Evolutionary conservation across 53 echinoderm and acorn worm species (phyloP).

Genomic region (Apostichopus leukothele): DNA sequence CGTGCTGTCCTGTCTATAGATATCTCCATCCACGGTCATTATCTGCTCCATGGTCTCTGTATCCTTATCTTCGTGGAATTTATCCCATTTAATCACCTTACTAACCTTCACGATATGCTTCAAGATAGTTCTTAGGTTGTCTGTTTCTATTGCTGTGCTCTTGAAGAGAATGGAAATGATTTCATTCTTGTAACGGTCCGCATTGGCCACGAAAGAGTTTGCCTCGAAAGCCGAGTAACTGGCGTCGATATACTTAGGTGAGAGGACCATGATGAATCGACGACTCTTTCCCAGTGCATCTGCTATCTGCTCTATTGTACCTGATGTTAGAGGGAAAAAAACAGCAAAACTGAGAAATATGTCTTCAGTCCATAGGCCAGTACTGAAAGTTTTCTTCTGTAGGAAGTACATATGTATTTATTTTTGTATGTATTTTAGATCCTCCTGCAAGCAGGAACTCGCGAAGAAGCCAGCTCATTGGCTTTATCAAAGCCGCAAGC

Average conservation of each 20-base stretch:
- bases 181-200: constrained; percentile 51
- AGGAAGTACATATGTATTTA: no score
- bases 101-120: constrained; percentile 38
- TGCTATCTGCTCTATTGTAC: constrained; percentile 48
- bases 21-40: background rate
- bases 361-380: no score
- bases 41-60: no score
- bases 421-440: no score
- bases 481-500: no score
- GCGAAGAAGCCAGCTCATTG: no score
- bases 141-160: background rate
- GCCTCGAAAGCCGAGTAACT: constrained; percentile 41
- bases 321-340: background rate
- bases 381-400: no score
- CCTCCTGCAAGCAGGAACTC: no score
- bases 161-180: constrained; percentile 56
- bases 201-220: constrained; percentile 37
- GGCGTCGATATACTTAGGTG: constrained; percentile 38
- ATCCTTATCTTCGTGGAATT: background rate
- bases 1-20: background rate
- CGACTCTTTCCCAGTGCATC: constrained; percentile 40
- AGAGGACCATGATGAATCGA: constrained; percentile 55
- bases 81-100: background rate
- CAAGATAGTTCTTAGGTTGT: constrained; percentile 29
- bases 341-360: no score